A percentile compares a stretch with the other conserved stretches of the same genome.
Evolutionary conservation across 2,113 vertebrate genomes (phyloP).

Genomic region (Tangachromis dhanisi): DNA sequence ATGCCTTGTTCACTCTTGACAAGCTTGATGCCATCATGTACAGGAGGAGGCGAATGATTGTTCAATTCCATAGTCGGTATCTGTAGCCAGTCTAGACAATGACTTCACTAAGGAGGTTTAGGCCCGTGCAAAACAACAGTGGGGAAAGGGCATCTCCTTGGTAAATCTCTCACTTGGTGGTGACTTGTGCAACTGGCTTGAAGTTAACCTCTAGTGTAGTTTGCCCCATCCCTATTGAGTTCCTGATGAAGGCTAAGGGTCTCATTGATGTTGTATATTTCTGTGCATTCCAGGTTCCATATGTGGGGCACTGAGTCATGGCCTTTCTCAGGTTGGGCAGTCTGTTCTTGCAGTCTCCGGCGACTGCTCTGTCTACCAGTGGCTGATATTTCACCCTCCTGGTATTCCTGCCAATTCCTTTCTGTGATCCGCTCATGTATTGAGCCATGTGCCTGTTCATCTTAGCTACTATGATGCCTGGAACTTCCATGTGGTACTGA

Average conservation of each 20-base stretch:
- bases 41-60: background rate
- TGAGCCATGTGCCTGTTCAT: background rate
- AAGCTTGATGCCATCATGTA: background rate
- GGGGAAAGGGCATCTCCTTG: background rate
- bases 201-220: background rate
- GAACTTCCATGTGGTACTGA: background rate
- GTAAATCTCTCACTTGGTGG: background rate
- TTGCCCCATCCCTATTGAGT: background rate
- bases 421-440: background rate
- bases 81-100: background rate
- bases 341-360: background rate
- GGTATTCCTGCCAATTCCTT: background rate
- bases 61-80: background rate
- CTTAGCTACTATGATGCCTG: background rate
- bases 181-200: background rate
- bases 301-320: background rate
- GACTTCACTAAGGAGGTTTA: background rate
- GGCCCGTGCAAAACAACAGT: background rate
- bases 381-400: background rate
- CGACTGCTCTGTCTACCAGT: background rate
- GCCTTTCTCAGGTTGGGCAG: background rate
- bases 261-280: background rate
- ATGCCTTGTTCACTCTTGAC: background rate
- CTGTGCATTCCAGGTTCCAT: background rate
- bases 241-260: background rate